These are phyloP conservation scores for Agrochola circellaris DNA, from an alignment of 2,888 invertebrate species.

Conservation along the genomic window DNA sequence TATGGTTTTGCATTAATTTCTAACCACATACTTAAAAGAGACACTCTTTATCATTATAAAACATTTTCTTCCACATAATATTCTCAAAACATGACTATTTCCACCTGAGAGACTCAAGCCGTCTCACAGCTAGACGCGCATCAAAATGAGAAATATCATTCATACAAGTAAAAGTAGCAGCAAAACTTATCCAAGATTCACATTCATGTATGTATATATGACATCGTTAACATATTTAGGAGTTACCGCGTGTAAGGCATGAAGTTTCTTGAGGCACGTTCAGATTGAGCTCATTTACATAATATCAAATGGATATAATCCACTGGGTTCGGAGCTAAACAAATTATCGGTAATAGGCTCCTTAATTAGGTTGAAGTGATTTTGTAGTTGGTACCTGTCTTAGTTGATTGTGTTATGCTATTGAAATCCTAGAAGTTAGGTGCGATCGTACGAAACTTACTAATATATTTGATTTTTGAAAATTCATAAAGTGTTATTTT, in stretches of 20 bases:
- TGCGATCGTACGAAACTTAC: neutral
- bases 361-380: constrained; percentile 46
- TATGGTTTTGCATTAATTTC: no score
- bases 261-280: constrained; percentile 54
- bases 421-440: neutral
- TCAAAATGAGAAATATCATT: constrained; percentile 55
- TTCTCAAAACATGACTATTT: constrained; percentile 23
- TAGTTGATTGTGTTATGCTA: neutral
- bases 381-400: constrained; percentile 11
- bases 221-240: constrained; percentile 66
- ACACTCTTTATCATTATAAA: neutral
- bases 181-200: constrained; percentile 50
- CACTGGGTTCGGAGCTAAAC: constrained; percentile 50
- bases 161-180: constrained; percentile 47
- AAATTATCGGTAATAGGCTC: constrained; percentile 56
- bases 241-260: constrained; percentile 53
- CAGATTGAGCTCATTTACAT: constrained; percentile 62
- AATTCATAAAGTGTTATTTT: neutral
- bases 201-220: constrained; percentile 64
- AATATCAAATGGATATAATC: constrained; percentile 62
- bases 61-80: neutral
- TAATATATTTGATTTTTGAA: neutral
- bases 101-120: constrained; percentile 16
- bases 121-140: constrained; percentile 40
- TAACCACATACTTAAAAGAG: neutral